These are phyloP conservation scores for Musca domestica DNA, from an alignment of 1,140 invertebrate genomes.

Conservation along the genomic window DNA sequence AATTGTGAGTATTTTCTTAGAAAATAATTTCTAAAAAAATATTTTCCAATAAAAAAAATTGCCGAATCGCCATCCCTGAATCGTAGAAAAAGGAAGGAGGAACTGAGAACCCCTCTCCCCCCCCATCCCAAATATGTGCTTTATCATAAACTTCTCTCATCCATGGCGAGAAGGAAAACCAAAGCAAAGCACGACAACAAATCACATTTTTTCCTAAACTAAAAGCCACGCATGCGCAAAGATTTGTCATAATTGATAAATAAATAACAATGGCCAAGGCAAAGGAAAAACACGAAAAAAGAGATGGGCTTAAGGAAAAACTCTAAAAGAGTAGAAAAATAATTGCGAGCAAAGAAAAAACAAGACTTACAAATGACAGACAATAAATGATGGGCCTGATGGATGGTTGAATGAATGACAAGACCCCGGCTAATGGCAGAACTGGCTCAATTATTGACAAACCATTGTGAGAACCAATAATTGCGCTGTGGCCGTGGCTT, in stretches of 20 bases:
- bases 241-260: slow-evolving; percentile 27
- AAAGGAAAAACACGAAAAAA: not conserved
- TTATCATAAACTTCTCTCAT: too few relatives aligned
- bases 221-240: slow-evolving; percentile 25
- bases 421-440: not conserved
- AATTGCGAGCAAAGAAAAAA: not conserved
- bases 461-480: slow-evolving; percentile 22
- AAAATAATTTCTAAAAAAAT: too few relatives aligned
- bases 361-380: not conserved
- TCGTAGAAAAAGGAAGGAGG: too few relatives aligned
- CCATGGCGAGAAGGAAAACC: too few relatives aligned
- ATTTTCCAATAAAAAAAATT: too few relatives aligned
- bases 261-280: not conserved
- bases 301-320: not conserved
- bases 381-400: not conserved
- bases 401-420: not conserved
- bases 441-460: slow-evolving; percentile 20
- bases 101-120: too few relatives aligned
- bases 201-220: too few relatives aligned
- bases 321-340: not conserved
- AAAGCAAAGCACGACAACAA: too few relatives aligned
- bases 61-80: too few relatives aligned
- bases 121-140: too few relatives aligned
- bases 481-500: not conserved
- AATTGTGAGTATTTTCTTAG: too few relatives aligned